Conservation (phyloP, 2,797 vertebrate species). For the Danio albolineatus region DNA sequence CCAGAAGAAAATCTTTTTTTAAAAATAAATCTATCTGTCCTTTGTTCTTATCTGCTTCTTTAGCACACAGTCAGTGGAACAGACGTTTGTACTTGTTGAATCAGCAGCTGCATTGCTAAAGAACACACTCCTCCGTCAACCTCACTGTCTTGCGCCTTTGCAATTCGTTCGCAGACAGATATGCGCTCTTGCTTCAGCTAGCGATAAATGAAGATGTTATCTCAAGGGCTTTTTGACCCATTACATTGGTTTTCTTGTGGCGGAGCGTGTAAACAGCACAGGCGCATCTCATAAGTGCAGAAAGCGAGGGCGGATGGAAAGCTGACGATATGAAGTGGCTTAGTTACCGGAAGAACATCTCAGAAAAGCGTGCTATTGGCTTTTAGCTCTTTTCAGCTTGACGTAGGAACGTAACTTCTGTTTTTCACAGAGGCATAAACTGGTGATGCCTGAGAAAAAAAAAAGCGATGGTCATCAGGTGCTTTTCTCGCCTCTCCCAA, state of each 20-base stretch:
- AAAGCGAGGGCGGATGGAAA: background rate
- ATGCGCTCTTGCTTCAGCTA: conserved; percentile 2
- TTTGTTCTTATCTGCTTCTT: background rate
- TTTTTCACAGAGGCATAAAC: conserved; percentile 9
- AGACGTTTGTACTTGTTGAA: background rate
- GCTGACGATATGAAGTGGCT: conserved; percentile 28
- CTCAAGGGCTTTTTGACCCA: conserved; percentile 27
- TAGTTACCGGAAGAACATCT: conserved; percentile 20
- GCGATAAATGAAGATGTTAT: conserved; percentile 20
- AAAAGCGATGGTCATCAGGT: conserved; percentile 11
- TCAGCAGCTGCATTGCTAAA: background rate
- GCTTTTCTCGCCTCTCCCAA: background rate
- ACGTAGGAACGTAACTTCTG: background rate
- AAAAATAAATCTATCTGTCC: background rate
- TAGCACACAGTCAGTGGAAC: background rate
- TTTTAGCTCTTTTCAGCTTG: conserved; percentile 10
- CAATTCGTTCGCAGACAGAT: conserved; percentile 7
- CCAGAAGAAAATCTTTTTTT: too few species aligned
- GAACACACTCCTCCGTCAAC: background rate
- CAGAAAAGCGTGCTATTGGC: conserved; percentile 13
- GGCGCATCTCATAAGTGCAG: background rate
- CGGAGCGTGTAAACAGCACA: background rate
- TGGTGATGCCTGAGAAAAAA: background rate
- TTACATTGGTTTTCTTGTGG: conserved; percentile 3
- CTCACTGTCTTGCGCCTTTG: background rate